Base-by-base conservation (phyloP, 1,140 invertebrate genomes). In the Rhynchophorus ferrugineus region DNA sequence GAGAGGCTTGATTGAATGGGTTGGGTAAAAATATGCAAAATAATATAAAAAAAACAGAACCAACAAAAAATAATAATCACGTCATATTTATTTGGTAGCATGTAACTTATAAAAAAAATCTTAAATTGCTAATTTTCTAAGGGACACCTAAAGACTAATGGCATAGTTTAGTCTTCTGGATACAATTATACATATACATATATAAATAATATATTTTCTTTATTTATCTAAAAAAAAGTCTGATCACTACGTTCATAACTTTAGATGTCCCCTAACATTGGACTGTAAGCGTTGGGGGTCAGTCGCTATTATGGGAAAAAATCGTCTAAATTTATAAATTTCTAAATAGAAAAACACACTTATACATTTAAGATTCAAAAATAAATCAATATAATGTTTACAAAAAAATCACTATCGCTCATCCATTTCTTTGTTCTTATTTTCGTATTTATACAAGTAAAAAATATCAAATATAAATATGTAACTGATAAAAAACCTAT, bases 31-130 rank as follows among this genome's bases (percentile, higher is more conserved):
- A n/a, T n/a, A n/a, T n/a, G n/a, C n/a, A 52, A 58, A 61, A 57
- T n/a, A 49, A 56, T 59, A 61, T 57, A 60, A 55, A 59, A 66
- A 58, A 61, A 60, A 49, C 56, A 64, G 52, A 61, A 67, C 59
- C 50, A 58, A 61, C 62, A 61, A n/a, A n/a, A 63, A 58, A 58
- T 64, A 65, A 63, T 69, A 69, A 69, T 69, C 66, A 70, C 61
- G 66, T n/a, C n/a, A 65, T 67, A 58, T 67, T 69, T 69, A 67
- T 69, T 69, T 70, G 68, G 68, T 70, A 69, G 66, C 65, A 69
- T 64, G 64, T 47, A 56, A 65, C 65, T 64, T 62, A 65, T 66
- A 68, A 62, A 64, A 64, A 64, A 62, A 60, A 58, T 62, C 24
- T 59, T 61, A 65, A 54, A 62, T 61, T 59, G 56, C 61, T 64